Percentiles rank a stretch among this genome's conserved stretches.
phyloP scores from a whole-genome alignment of 2,113 vertebrate species.

The Delphinus delphis region DNA sequence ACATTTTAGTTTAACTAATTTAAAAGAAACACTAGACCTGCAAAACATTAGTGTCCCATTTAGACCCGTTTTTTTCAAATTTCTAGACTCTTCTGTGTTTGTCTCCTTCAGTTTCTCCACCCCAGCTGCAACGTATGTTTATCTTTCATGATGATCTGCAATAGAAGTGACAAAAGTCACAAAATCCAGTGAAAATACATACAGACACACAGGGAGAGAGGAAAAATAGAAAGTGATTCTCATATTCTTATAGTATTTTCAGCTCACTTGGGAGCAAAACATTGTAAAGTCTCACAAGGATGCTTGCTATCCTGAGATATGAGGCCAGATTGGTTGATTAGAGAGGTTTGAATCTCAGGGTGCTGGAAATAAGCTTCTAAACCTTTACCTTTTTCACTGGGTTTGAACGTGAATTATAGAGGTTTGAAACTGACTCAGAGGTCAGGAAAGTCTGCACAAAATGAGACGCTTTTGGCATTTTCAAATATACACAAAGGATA shows the following conservation, averaged over 20 bases:
- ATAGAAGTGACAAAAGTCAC: background rate
- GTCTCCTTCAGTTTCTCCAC: background rate
- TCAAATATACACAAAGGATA: background rate
- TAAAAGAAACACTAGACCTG: background rate
- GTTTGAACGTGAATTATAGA: background rate
- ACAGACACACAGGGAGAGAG: background rate
- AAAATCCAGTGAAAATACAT: background rate
- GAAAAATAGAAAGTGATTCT: background rate
- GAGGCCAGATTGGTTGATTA: slow-evolving; percentile 9
- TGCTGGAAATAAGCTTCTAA: background rate
- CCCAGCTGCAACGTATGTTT: background rate
- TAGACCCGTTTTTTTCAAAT: background rate
- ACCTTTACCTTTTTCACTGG: background rate
- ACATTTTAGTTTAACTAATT: background rate
- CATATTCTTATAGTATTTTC: background rate
- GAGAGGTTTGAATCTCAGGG: background rate
- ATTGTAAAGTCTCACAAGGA: background rate
- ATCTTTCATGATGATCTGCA: background rate
- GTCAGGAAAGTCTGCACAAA: background rate
- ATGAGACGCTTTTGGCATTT: background rate
- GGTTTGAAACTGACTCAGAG: background rate
- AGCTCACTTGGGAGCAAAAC: background rate
- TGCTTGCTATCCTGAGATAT: background rate
- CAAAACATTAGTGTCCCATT: background rate
- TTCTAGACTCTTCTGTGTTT: background rate